Evolutionary conservation across 2,797 vertebrate species (phyloP), one percentile per base, ranked within the genome.

Genomic region (Thripadectes ignobilis): DNA sequence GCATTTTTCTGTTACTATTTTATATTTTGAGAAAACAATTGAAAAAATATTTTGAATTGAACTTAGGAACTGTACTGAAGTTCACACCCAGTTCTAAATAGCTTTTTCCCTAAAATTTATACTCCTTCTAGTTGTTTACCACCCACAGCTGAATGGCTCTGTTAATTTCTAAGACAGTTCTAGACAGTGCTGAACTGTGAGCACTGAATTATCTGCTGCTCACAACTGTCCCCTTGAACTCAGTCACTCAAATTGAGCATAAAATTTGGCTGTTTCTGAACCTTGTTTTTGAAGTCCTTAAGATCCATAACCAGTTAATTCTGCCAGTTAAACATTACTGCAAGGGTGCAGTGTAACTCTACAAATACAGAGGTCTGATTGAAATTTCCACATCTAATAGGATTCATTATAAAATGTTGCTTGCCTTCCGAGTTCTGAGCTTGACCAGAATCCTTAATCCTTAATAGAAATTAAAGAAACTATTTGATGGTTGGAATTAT

Each of bases 381-480:
- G 78, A 78, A 91, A 79, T 71, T 87, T 91, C 63, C 67, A 89
- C 51, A 27, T 65, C 75, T 91, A 81, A 87, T 30, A 65, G 59
- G 34, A 85, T 91, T 74, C 58, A 87, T 87, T 91, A 92, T 24
- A 78, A 92, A 87, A 84, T 27, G 20, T 30, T 81, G n/a, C 69
- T 78, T 55, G 62, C 62, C 84, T 63, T 87, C 41, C 18, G 41
- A 81, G 36, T 43, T 75, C 67, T 79, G 46, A 87, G 67, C 54
- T 87, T 61, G 45, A 78, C 45, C 62, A 72, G 66, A 91, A 91
- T 62, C 24, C 27, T 65, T 88, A 90, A 86, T 74, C 39, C 57
- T 55, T 71, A 48, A 24, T 7, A 91, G 59, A 80, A 92, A 83
- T 83, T 73, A 76, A 72, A 62, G 39, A 22, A 84, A 74, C 29